Evolutionary conservation across 2,797 vertebrate genomes (phyloP).

Genomic region (Chloroceryle amazona): DNA sequence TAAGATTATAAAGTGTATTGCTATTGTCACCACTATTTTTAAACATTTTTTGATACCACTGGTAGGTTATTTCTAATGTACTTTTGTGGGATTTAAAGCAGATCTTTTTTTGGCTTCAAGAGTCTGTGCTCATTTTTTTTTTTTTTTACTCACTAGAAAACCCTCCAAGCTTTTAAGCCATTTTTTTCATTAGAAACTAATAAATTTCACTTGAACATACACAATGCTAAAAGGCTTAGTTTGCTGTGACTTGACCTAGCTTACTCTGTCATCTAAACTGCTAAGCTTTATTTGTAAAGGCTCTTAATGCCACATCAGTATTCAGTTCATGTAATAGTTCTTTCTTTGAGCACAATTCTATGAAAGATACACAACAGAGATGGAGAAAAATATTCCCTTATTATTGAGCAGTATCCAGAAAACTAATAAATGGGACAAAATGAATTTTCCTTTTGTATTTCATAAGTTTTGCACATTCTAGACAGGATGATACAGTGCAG

Average conservation of each 20-base stretch:
- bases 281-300: constrained; percentile 63
- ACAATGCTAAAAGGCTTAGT: constrained; percentile 59
- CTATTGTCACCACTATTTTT: constrained; percentile 37
- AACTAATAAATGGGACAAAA: constrained; percentile 12
- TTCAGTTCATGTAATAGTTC: constrained; percentile 38
- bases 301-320: constrained; percentile 56
- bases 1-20: constrained; percentile 45
- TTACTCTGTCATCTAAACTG: constrained; percentile 36
- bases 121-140: constrained; percentile 60
- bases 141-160: constrained; percentile 66
- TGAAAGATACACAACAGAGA: background rate
- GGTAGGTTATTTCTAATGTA: constrained; percentile 43
- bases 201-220: constrained; percentile 71
- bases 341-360: constrained; percentile 29
- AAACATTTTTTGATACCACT: constrained; percentile 59
- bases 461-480: background rate
- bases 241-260: constrained; percentile 31
- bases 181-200: constrained; percentile 73
- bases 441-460: background rate
- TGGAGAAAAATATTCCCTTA: background rate
- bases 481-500: background rate
- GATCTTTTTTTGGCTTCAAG: constrained; percentile 53
- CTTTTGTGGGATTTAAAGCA: constrained; percentile 64
- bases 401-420: constrained; percentile 36
- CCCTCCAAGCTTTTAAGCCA: constrained; percentile 49